Conservation (phyloP, 2,888 invertebrate genomes). For the Pharmacophagus antenor region DNA sequence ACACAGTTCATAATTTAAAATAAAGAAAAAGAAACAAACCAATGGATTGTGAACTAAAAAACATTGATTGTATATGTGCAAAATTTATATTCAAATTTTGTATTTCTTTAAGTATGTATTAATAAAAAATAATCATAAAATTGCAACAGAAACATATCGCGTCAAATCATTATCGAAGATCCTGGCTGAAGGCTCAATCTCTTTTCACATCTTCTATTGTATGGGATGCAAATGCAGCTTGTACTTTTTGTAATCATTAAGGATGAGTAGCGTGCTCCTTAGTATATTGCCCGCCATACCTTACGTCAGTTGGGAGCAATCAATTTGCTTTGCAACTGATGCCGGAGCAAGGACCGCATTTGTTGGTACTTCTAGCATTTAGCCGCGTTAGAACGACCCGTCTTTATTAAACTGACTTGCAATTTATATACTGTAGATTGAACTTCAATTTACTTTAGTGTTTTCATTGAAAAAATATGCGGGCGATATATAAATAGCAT, state of each 20-base stretch:
- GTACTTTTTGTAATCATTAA: constrained; percentile 6
- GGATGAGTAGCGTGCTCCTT: constrained; percentile 13
- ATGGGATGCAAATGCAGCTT: not conserved
- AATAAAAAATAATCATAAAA: too few species aligned
- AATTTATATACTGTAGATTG: constrained; percentile 16
- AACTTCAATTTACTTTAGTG: not conserved
- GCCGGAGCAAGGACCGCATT: constrained; percentile 38
- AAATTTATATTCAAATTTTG: too few species aligned
- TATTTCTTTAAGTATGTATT: too few species aligned
- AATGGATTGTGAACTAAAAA: too few species aligned
- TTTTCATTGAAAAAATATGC: too few species aligned
- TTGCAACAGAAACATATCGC: too few species aligned
- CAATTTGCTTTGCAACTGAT: constrained; percentile 37
- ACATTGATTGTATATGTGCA: too few species aligned
- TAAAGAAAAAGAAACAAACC: too few species aligned
- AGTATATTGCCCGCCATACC: constrained; percentile 23
- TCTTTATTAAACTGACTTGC: constrained; percentile 27
- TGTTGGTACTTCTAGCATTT: constrained; percentile 31
- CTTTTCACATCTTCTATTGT: not conserved
- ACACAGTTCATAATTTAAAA: too few species aligned
- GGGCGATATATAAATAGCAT: too few species aligned
- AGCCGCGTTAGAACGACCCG: constrained; percentile 28
- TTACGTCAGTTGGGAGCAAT: constrained; percentile 27
- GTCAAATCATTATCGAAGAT: too few species aligned
- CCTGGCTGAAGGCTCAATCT: too few species aligned